Conservation (phyloP, 1,140 invertebrate genomes). For the Fopius arisanus region DNA sequence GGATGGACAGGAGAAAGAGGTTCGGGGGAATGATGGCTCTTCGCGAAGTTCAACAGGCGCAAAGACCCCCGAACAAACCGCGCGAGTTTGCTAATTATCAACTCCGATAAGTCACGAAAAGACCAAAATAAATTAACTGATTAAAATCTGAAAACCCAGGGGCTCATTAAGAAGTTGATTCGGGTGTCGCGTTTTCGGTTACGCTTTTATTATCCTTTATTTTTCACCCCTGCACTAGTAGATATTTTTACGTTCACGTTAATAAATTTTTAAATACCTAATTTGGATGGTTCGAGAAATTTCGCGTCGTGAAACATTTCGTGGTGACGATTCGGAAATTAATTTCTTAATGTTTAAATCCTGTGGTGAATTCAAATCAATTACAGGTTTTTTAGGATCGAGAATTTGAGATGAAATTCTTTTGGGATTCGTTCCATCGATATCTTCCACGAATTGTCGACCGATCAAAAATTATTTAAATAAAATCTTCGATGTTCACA, state of each 20-base stretch:
- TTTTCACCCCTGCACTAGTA: not conserved
- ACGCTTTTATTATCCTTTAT: not conserved
- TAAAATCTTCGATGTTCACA: no score
- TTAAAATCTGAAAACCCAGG: constrained; percentile 19
- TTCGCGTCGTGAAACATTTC: no score
- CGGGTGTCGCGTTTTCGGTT: constrained; percentile 21
- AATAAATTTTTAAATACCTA: not conserved
- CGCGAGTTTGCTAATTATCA: constrained; percentile 30
- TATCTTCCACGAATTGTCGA: no score
- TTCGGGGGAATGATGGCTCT: not conserved
- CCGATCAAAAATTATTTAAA: no score
- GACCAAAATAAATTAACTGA: constrained; percentile 28
- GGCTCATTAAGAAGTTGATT: constrained; percentile 30
- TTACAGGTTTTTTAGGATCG: no score
- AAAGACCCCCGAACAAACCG: constrained; percentile 13
- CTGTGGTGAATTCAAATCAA: no score
- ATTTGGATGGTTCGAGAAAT: no score
- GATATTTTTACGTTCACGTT: not conserved
- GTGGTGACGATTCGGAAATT: no score
- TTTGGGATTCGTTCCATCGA: no score
- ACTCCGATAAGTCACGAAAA: constrained; percentile 32
- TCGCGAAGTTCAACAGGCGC: constrained; percentile 16
- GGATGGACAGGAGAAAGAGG: not conserved
- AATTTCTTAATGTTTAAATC: no score
- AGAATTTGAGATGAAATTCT: no score